phyloP scores from a whole-genome alignment of 2,888 invertebrate species.

The Boloria euphrosyne region DNA sequence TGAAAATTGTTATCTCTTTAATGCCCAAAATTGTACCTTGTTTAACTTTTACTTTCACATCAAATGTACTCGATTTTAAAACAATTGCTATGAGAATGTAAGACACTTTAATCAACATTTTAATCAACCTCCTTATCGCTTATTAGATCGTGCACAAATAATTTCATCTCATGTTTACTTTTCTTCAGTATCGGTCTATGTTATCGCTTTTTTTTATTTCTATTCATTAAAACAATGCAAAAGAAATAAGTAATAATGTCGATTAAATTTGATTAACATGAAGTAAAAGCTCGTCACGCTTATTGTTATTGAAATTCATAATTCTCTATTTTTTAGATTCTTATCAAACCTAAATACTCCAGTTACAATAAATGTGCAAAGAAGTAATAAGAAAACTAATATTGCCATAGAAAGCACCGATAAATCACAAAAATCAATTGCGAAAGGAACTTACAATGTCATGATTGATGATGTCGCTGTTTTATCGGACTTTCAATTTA shows the following conservation, averaged over 20 bases:
- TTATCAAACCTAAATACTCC: conserved; percentile 57
- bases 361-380: conserved; percentile 52
- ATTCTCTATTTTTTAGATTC: conserved; percentile 56
- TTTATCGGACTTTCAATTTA: conserved; percentile 59
- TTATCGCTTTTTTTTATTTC: not conserved
- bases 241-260: too few relatives aligned
- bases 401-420: conserved; percentile 53
- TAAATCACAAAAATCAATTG: conserved; percentile 51
- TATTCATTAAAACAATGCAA: too few relatives aligned
- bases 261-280: too few relatives aligned
- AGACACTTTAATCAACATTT: conserved; percentile 45
- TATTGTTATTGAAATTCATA: not conserved
- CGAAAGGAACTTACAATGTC: conserved; percentile 65
- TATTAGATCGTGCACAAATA: conserved; percentile 13
- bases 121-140: conserved; percentile 24
- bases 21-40: conserved; percentile 62
- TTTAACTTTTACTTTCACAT: conserved; percentile 57
- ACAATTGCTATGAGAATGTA: conserved; percentile 46
- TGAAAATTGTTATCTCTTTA: conserved; percentile 55
- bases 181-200: conserved; percentile 2
- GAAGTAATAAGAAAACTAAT: conserved; percentile 54
- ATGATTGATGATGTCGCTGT: conserved; percentile 56
- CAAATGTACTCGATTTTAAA: conserved; percentile 39
- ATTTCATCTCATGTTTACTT: conserved; percentile 30
- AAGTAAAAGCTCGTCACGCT: too few relatives aligned